These are phyloP conservation scores for Philhelius pedissequus DNA, from an alignment of 2,888 invertebrate genomes.

Conservation along the genomic window DNA sequence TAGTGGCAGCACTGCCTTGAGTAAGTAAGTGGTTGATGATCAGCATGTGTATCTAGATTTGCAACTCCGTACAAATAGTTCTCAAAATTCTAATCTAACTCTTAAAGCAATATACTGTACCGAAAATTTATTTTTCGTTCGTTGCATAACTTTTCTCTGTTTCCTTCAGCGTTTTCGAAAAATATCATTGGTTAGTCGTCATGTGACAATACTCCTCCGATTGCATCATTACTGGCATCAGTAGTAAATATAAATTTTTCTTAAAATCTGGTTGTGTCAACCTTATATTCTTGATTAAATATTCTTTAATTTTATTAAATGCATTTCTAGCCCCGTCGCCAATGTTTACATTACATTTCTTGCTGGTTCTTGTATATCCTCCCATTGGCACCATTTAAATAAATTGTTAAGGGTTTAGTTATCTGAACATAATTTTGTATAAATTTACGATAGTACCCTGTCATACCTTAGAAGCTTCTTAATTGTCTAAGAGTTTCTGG, in stretches of 20 bases:
- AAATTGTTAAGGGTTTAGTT: constrained; percentile 58
- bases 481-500: too few species aligned
- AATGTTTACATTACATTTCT: constrained; percentile 3
- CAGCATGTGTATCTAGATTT: neutral
- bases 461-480: too few species aligned
- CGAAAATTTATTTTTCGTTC: neutral
- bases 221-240: constrained; percentile 1
- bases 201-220: too few species aligned
- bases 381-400: constrained; percentile 56
- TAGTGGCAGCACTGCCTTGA: too few species aligned
- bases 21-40: constrained; percentile 1
- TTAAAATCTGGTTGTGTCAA: constrained; percentile 1
- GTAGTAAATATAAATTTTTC: neutral
- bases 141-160: neutral
- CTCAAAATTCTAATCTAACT: neutral
- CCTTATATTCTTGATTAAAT: neutral
- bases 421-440: constrained; percentile 66
- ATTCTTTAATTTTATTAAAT: neutral
- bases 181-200: neutral
- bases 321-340: neutral
- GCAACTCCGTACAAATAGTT: neutral
- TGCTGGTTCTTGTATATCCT: neutral
- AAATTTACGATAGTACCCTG: too few species aligned
- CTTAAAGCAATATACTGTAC: neutral
- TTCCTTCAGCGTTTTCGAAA: neutral